Base-by-base conservation (phyloP, 1,140 invertebrate species). In the Samia ricini region DNA sequence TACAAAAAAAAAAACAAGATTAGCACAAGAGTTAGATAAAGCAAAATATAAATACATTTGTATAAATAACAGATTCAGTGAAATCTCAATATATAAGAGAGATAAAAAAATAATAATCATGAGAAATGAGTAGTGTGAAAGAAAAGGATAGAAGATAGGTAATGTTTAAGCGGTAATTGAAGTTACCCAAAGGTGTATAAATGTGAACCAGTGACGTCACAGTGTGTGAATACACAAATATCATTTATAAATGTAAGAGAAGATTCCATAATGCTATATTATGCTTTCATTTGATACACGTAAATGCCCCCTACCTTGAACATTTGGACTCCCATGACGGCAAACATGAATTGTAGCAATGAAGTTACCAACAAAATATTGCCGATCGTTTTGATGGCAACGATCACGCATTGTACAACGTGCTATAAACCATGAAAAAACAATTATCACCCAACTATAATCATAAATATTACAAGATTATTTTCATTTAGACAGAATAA, bases 321-420 rank as follows among this genome's bases (percentile, higher is more conserved):
- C 83, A 99, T 95, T 94, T 99, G 99, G 91, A 99, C 99, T 93
- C 99, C 99, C 93, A 99, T 99, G 91, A 99, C 98, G 91, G 98
- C 98, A 92, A 99, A 99, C 98, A 99, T 99, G 95, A 99, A 99
- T 93, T 99, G 97, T 84, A 99, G 96, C 81, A 99, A 96, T 93
- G 98, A 98, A 91, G 98, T 99, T 91, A 99, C 98, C 95, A 99
- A 94, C 95, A 99, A 98, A 92, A 99, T 99, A 94, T 99, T 99
- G 91, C 98, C 98, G 92, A 99, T 99, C 81, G 98, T 99, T 95
- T 99, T 99, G 90, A 99, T 97, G 86, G 98, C 98, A 90, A 99
- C 98, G 92, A 99, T 98, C 91, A 99, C 98, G 94, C 98, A 99
- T 93, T 99, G 98, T 83, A 99, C 98, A 93, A 99, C 98, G 94